Evolutionary conservation across 2,113 vertebrate genomes (phyloP), one percentile per base, ranked within the genome.

Genomic region (Bos javanicus): DNA sequence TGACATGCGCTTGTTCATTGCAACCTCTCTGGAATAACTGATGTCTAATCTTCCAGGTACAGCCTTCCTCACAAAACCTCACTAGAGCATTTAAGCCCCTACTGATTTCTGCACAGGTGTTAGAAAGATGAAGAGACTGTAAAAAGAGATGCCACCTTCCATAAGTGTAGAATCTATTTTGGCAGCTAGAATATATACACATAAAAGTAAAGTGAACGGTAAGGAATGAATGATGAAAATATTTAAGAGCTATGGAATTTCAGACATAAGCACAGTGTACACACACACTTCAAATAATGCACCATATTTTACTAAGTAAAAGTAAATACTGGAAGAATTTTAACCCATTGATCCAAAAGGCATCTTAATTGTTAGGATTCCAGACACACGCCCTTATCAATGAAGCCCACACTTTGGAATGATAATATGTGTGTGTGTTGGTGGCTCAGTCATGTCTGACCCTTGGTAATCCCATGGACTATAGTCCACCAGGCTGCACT

Each of bases 1-100:
- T 2, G 26, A 5, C n/a, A 3, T 19, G 13, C 16, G 11, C 43
- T 54, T 16, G 2, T 33, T 9, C 46, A 74, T 1, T 25, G 11
- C 25, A 21, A 5, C 30, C 11, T 90, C 5, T 28, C 23, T 16
- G 36, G 30, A 74, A 60, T 52, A 12, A 59, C 36, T 15, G 16
- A 50, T 10, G 43, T 56, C 26, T n/a, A 33, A 57, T 52, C 16
- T 60, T 56, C 25, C 60, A 50, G 62, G 30, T 43, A 36, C 25
- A 74, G 15, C 52, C 3, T 60, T 86, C 74, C 39, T 15, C 57
- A 52, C 23, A 9, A 89, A 60, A 9, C 4, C 33, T 54, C 5
- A 2, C 17, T 23, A 16, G 7, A 95, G 7, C 54, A 26, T 33
- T 54, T 12, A 26, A 30, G 46, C 0, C 36, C 15, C 30, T 30